A percentile compares a stretch with the other conserved stretches of the same genome.
phyloP scores from a whole-genome alignment of 2,797 vertebrate genomes.

The Scolopax rusticola region DNA sequence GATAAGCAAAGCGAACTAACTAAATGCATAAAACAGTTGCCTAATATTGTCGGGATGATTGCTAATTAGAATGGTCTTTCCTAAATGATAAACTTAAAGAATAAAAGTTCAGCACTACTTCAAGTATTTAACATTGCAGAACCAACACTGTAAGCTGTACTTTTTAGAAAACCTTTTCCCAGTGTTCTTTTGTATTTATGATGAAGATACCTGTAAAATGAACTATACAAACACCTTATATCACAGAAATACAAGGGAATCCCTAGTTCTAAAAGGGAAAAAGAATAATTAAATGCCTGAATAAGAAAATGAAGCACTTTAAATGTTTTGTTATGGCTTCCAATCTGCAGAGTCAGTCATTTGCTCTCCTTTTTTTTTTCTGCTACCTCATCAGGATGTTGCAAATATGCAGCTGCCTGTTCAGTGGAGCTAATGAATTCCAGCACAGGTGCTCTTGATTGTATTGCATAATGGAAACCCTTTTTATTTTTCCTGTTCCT shows the following conservation, averaged over 20 bases:
- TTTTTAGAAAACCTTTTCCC: not conserved
- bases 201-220: not conserved
- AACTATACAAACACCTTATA: not conserved
- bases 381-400: not conserved
- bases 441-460: slow-evolving; percentile 7
- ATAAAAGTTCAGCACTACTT: not conserved
- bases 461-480: not conserved
- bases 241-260: not conserved
- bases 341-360: not conserved
- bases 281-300: not conserved
- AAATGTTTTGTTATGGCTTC: not conserved
- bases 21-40: not conserved
- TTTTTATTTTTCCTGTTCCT: not conserved
- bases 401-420: slow-evolving; percentile 5
- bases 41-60: not conserved
- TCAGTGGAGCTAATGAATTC: slow-evolving; percentile 35
- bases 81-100: not conserved
- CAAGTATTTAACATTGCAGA: not conserved
- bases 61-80: not conserved
- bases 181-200: not conserved
- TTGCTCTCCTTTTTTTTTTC: not conserved
- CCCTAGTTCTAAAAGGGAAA: not conserved
- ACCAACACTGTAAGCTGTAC: not conserved
- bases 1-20: not conserved
- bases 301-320: not conserved